Evolutionary conservation across 2,113 vertebrate species (phyloP).

Genomic region (Entomyzon cyanotis): DNA sequence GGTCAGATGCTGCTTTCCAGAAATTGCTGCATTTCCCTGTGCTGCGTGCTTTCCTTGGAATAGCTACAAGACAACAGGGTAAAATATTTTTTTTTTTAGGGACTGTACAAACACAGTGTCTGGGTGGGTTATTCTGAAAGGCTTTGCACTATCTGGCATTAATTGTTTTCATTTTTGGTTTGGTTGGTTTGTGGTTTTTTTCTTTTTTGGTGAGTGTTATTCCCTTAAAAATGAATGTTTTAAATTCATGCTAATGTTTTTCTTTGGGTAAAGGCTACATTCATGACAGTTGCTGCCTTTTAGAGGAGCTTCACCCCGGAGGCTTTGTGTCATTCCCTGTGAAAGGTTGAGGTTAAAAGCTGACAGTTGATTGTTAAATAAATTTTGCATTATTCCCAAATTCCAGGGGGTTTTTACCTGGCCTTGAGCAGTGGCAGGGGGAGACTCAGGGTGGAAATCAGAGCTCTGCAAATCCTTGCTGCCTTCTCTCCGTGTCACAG

Average conservation of each 20-base stretch:
- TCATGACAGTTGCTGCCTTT: neutral
- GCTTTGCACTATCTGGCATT: neutral
- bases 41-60: accelerated
- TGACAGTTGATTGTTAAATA: neutral
- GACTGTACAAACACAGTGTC: neutral
- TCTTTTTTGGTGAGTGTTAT: neutral
- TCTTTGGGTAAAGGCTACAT: neutral
- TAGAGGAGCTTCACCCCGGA: neutral
- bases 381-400: slow-evolving; percentile 7
- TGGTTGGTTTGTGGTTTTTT: too few relatives aligned
- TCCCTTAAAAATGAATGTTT: neutral
- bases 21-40: neutral
- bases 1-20: neutral
- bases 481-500: neutral
- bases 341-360: slow-evolving; percentile 9
- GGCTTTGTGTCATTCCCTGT: slow-evolving; percentile 19
- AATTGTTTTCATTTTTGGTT: neutral
- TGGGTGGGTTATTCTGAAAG: neutral
- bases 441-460: neutral
- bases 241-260: neutral
- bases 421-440: neutral
- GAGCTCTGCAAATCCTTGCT: neutral
- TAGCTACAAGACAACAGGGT: neutral
- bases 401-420: slow-evolving; percentile 21
- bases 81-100: neutral